Evolutionary conservation across 1,140 invertebrate genomes (phyloP).

Genomic region (Theocolax elegans): DNA sequence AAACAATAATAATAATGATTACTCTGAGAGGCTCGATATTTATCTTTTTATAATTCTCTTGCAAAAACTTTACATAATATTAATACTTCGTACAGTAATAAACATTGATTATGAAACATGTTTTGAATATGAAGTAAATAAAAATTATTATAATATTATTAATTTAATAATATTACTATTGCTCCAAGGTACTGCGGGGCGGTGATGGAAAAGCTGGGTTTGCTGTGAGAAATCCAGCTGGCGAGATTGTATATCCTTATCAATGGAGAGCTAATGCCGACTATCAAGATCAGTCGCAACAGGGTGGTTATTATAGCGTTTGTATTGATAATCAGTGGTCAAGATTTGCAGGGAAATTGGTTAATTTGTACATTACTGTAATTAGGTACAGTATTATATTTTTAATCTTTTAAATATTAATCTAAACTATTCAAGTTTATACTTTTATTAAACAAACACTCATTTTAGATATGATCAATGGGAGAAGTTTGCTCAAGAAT

Average conservation of each 20-base stretch:
- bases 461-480: constrained; percentile 85
- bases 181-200: constrained; percentile 80
- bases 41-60: too few species aligned
- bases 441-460: neutral
- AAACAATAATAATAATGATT: too few species aligned
- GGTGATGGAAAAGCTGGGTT: constrained; percentile 94
- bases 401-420: too few species aligned
- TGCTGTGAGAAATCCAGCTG: constrained; percentile 86
- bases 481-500: constrained; percentile 90
- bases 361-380: constrained; percentile 93
- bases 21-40: too few species aligned
- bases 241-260: constrained; percentile 87
- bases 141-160: too few species aligned
- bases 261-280: constrained; percentile 88
- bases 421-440: neutral
- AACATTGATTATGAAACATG: too few species aligned
- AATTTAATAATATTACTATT: too few species aligned
- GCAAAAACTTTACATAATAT: too few species aligned
- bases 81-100: too few species aligned
- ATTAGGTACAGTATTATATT: constrained; percentile 73
- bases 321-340: constrained; percentile 97
- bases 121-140: too few species aligned
- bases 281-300: constrained; percentile 83
- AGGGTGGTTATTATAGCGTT: constrained; percentile 90
- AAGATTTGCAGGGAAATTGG: constrained; percentile 89